Conservation (phyloP, 2,888 invertebrate species). For the Deilephila elpenor region DNA sequence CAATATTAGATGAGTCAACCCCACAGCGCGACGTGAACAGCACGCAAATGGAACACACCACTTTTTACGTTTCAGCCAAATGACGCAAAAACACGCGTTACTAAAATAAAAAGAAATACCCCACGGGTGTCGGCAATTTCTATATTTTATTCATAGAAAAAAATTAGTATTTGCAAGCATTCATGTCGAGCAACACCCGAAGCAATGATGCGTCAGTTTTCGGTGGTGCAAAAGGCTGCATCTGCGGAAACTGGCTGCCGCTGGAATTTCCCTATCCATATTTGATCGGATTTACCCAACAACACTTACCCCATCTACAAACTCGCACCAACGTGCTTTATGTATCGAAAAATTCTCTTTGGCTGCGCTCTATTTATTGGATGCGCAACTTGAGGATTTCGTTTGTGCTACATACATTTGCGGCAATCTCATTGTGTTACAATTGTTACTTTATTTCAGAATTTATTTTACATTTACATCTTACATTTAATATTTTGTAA, state of each 20-base stretch:
- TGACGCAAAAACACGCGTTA: neutral
- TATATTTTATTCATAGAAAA: conserved; percentile 1
- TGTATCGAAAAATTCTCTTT: conserved; percentile 58
- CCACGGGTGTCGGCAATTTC: neutral
- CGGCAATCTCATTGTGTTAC: neutral
- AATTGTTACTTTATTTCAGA: neutral
- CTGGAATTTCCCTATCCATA: conserved; percentile 66
- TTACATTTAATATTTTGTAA: too few relatives aligned
- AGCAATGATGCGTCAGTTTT: conserved; percentile 55
- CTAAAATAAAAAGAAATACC: conserved; percentile 10
- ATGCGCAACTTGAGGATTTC: conserved; percentile 38
- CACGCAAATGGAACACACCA: conserved; percentile 46
- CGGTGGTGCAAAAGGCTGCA: conserved; percentile 56
- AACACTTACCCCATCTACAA: conserved; percentile 62
- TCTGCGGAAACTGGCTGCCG: conserved; percentile 52
- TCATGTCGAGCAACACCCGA: conserved; percentile 42
- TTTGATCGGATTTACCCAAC: conserved; percentile 70
- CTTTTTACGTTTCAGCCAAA: conserved; percentile 41
- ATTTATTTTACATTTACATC: neutral
- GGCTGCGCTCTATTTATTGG: conserved; percentile 42
- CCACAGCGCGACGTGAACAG: conserved; percentile 40
- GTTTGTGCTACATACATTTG: conserved; percentile 32
- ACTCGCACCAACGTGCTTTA: conserved; percentile 58
- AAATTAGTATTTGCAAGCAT: neutral
- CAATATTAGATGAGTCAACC: conserved; percentile 65